Percentiles rank a stretch among this genome's conserved stretches.
Evolutionary conservation across 2,797 vertebrate genomes (phyloP).

Genomic region (Gallinago stenura): DNA sequence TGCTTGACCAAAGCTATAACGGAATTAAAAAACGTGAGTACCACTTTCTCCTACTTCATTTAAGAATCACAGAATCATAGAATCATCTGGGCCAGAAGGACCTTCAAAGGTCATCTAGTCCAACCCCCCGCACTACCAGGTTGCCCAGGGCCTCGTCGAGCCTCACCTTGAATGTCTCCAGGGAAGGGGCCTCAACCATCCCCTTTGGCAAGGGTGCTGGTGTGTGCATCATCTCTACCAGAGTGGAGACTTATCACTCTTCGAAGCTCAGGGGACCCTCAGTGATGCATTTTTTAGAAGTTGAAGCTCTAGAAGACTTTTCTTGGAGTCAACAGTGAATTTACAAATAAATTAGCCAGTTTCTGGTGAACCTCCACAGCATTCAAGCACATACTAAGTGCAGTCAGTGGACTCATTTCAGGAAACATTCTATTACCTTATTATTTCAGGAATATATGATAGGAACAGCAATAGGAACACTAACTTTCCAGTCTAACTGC

Average conservation of each 20-base stretch:
- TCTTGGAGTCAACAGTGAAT: background rate
- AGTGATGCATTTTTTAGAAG: background rate
- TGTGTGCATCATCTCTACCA: fast-evolving
- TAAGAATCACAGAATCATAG: too few relatives aligned
- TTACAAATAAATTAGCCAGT: background rate
- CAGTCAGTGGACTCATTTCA: background rate
- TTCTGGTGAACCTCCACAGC: background rate
- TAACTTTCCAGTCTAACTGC: background rate
- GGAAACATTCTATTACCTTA: background rate
- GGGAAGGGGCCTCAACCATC: too few relatives aligned
- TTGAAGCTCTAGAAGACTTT: background rate
- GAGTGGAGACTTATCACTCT: fast-evolving
- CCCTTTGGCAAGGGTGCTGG: fast-evolving
- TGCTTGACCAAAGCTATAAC: background rate
- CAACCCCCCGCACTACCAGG: too few relatives aligned
- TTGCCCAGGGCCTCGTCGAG: too few relatives aligned
- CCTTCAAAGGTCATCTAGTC: too few relatives aligned
- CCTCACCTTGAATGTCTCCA: too few relatives aligned
- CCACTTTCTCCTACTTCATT: too few relatives aligned
- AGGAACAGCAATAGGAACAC: background rate
- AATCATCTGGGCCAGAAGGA: too few relatives aligned
- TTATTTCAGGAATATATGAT: background rate
- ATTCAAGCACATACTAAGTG: fast-evolving
- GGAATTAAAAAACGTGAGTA: background rate
- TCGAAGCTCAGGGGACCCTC: background rate